phyloP scores from a whole-genome alignment of 2,113 vertebrate species.

The Microcebus ravelobensis region DNA sequence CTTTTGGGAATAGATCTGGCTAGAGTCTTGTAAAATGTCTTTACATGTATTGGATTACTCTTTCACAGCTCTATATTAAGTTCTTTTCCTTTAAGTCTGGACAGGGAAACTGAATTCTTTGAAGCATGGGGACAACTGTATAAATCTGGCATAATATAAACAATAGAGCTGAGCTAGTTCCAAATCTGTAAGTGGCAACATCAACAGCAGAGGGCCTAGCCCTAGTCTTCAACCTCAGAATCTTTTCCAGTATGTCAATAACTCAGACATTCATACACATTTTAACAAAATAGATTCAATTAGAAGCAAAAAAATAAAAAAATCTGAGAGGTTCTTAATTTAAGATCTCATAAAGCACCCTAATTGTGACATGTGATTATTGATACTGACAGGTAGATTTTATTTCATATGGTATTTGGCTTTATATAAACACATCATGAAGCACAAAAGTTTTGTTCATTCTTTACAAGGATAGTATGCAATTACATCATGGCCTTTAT shows the following conservation, averaged over 20 bases:
- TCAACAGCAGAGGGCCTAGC: background rate
- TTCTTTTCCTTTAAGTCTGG: background rate
- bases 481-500: background rate
- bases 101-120: background rate
- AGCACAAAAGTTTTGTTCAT: background rate
- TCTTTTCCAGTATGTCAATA: slow-evolving; percentile 2
- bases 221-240: background rate
- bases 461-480: background rate
- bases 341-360: background rate
- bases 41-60: background rate
- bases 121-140: background rate
- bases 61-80: slow-evolving; percentile 20
- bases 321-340: background rate
- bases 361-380: background rate
- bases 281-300: slow-evolving; percentile 23
- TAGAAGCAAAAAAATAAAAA: background rate
- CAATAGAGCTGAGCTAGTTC: background rate
- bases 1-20: background rate
- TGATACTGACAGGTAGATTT: background rate
- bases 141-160: background rate
- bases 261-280: background rate
- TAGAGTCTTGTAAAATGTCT: slow-evolving; percentile 21
- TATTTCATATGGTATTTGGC: background rate
- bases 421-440: background rate
- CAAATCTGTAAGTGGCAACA: background rate